Evolutionary conservation across 2,797 vertebrate species (phyloP).

Genomic region (Microhierax caerulescens): DNA sequence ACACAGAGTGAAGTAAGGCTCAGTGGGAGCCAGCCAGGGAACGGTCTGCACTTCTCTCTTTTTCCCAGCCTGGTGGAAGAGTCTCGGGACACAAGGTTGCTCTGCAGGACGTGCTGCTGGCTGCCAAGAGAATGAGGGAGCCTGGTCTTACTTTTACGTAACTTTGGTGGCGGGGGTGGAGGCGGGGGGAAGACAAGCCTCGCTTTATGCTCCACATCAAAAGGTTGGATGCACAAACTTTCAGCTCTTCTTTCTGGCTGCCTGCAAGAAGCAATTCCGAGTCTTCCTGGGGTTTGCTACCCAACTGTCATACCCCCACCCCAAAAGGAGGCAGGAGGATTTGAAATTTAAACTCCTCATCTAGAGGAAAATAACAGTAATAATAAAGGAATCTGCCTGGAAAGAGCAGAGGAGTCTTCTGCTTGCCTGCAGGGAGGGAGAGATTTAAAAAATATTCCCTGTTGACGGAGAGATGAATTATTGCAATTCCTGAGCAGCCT

Average conservation of each 20-base stretch:
- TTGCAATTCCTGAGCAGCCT: background rate
- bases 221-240: background rate
- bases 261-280: background rate
- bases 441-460: slow-evolving; percentile 9
- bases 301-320: background rate
- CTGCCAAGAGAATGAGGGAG: slow-evolving; percentile 6
- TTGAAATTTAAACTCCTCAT: background rate
- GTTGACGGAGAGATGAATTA: slow-evolving; percentile 5
- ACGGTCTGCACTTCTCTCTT: background rate
- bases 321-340: background rate
- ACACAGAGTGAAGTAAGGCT: background rate
- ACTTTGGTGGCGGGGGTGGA: background rate
- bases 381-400: background rate
- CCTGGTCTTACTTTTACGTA: background rate
- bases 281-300: background rate
- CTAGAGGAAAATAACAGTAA: background rate
- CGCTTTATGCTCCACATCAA: background rate
- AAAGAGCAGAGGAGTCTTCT: background rate
- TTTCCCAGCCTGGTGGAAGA: background rate
- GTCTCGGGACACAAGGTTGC: background rate
- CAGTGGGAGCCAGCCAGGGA: background rate
- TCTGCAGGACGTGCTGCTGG: background rate
- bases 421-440: slow-evolving; percentile 1
- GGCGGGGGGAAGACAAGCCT: background rate
- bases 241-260: background rate